A percentile compares a stretch with the other conserved stretches of the same genome.
phyloP scores from a whole-genome alignment of 2,797 vertebrate species.

The Silurus aristotelis region DNA sequence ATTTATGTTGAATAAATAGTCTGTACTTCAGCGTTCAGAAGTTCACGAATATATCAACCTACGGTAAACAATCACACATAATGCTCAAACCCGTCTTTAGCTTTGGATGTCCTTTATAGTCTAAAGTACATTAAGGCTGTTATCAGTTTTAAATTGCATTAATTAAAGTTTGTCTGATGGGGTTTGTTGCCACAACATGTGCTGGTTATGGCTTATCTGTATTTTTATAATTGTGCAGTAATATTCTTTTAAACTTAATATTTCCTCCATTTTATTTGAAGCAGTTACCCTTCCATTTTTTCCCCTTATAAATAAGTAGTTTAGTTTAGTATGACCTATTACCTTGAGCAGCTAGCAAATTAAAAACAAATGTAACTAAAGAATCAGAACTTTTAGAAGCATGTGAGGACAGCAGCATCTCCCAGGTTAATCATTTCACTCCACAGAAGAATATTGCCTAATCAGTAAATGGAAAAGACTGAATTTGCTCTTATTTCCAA shows the following conservation, averaged over 20 bases:
- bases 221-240: not conserved
- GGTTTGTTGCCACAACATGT: not conserved
- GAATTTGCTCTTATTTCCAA: constrained; percentile 13
- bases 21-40: constrained; percentile 19
- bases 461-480: not conserved
- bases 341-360: not conserved
- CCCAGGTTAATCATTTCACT: constrained; percentile 30
- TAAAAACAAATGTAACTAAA: not conserved
- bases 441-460: not conserved
- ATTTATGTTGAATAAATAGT: constrained; percentile 46
- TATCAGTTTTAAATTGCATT: not conserved
- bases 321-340: not conserved
- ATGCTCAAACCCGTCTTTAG: not conserved
- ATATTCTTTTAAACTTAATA: not conserved
- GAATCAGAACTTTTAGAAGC: not conserved
- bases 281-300: not conserved
- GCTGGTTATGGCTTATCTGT: not conserved
- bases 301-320: not conserved
- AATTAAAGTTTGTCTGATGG: not conserved
- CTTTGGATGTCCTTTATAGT: not conserved
- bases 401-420: constrained; percentile 2
- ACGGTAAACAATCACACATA: constrained; percentile 8
- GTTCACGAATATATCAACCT: not conserved
- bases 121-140: not conserved
- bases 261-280: not conserved